A percentile compares a stretch with the other conserved stretches of the same genome.
These are phyloP conservation scores for Drosophila bocqueti DNA, from an alignment of 1,140 invertebrate species.

Conservation along the genomic window DNA sequence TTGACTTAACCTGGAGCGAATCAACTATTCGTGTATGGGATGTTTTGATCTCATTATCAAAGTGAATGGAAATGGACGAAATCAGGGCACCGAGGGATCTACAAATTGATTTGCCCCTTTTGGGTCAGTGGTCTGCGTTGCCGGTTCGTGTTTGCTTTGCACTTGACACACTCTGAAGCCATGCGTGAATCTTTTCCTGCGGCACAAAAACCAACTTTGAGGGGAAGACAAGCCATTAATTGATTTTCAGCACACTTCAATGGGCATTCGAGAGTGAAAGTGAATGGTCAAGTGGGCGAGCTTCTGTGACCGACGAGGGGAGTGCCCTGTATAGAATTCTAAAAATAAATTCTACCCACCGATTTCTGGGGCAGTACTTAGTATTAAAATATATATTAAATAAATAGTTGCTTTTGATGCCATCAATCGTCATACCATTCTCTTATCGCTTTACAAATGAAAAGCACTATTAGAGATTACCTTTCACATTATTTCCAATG, in stretches of 20 bases:
- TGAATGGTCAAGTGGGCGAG: slow-evolving; percentile 1
- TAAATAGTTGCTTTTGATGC: too few relatives aligned
- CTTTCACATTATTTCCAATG: background rate
- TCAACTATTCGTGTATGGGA: slow-evolving; percentile 54
- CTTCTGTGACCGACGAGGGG: background rate
- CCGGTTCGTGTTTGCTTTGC: slow-evolving; percentile 63
- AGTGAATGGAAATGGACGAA: slow-evolving; percentile 35
- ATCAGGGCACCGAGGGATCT: slow-evolving; percentile 35
- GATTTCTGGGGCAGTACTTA: background rate
- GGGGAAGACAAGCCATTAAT: slow-evolving; percentile 67
- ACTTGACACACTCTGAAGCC: slow-evolving; percentile 77
- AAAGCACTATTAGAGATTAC: too few relatives aligned
- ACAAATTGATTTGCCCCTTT: slow-evolving; percentile 69
- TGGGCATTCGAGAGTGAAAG: slow-evolving; percentile 44
- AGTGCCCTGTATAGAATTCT: slow-evolving; percentile 4
- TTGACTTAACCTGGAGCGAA: slow-evolving; percentile 64
- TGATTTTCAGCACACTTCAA: slow-evolving; percentile 70
- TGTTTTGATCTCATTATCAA: slow-evolving; percentile 77
- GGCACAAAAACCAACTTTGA: slow-evolving; percentile 59
- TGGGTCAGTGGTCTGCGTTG: slow-evolving; percentile 39
- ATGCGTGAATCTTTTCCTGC: slow-evolving; percentile 70
- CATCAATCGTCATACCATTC: too few relatives aligned
- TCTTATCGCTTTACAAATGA: background rate
- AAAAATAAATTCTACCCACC: background rate
- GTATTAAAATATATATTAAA: background rate